Base-by-base conservation (phyloP, 1,140 invertebrate genomes). In the Brachystomella parvula region DNA sequence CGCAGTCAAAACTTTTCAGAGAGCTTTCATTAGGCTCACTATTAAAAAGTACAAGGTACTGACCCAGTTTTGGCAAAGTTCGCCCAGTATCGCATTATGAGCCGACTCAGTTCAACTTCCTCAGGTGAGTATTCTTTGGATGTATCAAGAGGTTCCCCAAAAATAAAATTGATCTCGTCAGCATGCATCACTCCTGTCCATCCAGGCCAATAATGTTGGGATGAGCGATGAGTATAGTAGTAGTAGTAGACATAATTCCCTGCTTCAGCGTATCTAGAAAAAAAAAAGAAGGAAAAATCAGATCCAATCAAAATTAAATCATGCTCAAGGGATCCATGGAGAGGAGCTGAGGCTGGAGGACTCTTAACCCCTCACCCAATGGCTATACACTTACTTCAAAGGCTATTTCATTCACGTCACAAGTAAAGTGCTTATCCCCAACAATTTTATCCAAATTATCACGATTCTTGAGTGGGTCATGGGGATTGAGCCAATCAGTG, bases 341-440 rank as follows among this genome's bases (percentile, higher is more conserved):
- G 24, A 29, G 26, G 17, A 26, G 31, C 0, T 17, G 2, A 29
- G 31, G 1, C 9, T 21, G 28, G n/a, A 12, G 53, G 31, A 24
- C 28, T 57, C 19, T 6, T 32, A 15, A 15, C 24, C 31, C 30
- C 28, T 29, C 44, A 21, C 19, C n/a, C 3, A 31, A 31, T 1
- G 19, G 64, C 32, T n/a, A 24, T 30, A 9, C 24, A 61, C 33
- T 39, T 44, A 73, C 72, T 67, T 73, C 65, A 73, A n/a, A 69
- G 64, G 72, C 72, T 68, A 86, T 80, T 75, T 96, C 90, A 77
- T 96, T 94, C 32, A 96, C 90, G 74, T 89, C 88, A 80, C 96
- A 98, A 0, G 93, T 92, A 77, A 98, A 98, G 73, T 96, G 90
- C 76, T 91, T 94, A 78, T 98, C 96, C 1, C 94, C 94, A n/a